These are phyloP conservation scores for Drosophila setosimentum DNA, from an alignment of 2,888 invertebrate genomes.

Conservation along the genomic window DNA sequence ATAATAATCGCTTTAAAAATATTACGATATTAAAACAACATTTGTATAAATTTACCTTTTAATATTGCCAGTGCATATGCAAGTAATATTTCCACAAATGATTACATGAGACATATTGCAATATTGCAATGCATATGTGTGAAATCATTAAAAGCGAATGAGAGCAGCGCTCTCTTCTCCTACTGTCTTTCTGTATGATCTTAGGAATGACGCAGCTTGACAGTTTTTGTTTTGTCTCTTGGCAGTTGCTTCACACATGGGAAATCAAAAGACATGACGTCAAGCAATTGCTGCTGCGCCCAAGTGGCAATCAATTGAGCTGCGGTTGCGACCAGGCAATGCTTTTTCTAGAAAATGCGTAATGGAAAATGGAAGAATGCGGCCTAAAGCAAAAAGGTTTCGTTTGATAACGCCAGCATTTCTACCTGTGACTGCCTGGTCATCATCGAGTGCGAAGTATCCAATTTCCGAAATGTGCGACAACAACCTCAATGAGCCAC, in stretches of 20 bases:
- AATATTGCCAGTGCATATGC: background rate
- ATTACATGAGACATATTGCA: background rate
- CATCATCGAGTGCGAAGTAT: constrained; percentile 83
- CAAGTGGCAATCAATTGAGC: constrained; percentile 44
- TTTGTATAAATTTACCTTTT: background rate
- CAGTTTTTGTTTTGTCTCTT: constrained; percentile 14
- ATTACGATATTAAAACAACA: background rate
- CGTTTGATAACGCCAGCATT: constrained; percentile 28
- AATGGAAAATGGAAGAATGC: constrained; percentile 18
- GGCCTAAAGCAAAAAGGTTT: constrained; percentile 33
- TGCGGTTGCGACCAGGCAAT: constrained; percentile 31
- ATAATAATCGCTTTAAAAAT: background rate
- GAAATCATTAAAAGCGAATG: background rate
- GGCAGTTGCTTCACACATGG: constrained; percentile 57
- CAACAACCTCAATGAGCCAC: constrained; percentile 26
- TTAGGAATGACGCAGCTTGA: constrained; percentile 23
- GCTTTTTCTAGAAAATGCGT: constrained; percentile 1
- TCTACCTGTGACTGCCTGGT: constrained; percentile 31
- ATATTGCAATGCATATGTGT: background rate
- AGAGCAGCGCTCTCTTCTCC: background rate
- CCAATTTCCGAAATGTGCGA: constrained; percentile 86
- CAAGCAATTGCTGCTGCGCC: constrained; percentile 42
- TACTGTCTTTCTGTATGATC: background rate
- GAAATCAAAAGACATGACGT: constrained; percentile 73
- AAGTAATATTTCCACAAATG: background rate